A percentile compares a stretch with the other conserved stretches of the same genome.
Evolutionary conservation across 1,140 invertebrate genomes (phyloP).

Genomic region (Atta texana): DNA sequence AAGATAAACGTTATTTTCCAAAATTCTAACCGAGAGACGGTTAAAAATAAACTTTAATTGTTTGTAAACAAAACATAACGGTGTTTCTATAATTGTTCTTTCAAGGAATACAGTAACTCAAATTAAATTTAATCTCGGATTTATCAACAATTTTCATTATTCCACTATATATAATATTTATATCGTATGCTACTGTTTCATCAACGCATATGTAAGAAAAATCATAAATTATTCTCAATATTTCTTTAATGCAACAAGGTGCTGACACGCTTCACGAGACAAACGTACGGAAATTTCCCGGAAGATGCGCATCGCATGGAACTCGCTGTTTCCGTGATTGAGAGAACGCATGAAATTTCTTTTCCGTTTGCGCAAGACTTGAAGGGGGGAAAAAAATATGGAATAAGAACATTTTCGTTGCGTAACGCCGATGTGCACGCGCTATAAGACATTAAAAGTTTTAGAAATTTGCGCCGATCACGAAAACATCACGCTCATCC

Average conservation of each 20-base stretch:
- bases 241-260: neutral
- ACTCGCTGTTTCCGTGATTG: neutral
- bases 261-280: neutral
- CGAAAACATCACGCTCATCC: neutral
- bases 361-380: neutral
- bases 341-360: neutral
- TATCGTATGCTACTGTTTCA: neutral
- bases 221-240: neutral
- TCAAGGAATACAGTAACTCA: neutral
- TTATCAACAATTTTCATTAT: neutral
- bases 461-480: neutral
- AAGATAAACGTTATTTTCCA: constrained; percentile 69
- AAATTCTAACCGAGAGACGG: constrained; percentile 59
- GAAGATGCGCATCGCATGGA: neutral
- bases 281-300: neutral
- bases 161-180: neutral
- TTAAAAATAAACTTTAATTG: constrained; percentile 51
- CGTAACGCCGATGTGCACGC: neutral
- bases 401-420: neutral
- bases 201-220: neutral
- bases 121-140: neutral
- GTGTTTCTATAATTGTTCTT: constrained; percentile 26
- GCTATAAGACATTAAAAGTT: constrained; percentile 8
- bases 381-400: too few species aligned
- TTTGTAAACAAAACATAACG: constrained; percentile 26